Evolutionary conservation across 2,113 vertebrate genomes (phyloP).

Genomic region (Aphyosemion australe): DNA sequence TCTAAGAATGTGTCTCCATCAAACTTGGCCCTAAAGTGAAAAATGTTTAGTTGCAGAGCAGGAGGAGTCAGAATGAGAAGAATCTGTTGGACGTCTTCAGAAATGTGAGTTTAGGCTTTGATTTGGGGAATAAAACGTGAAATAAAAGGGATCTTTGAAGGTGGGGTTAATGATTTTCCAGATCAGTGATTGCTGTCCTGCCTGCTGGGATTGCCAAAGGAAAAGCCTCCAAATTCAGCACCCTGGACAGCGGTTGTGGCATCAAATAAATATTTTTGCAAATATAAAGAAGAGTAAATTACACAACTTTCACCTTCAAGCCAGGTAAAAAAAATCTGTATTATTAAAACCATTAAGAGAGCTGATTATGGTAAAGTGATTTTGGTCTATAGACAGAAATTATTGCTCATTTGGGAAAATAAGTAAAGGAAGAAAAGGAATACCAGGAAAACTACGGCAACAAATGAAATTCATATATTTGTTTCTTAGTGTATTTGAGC

Average conservation of each 20-base stretch:
- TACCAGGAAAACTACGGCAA: too few species aligned
- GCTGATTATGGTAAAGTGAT: too few species aligned
- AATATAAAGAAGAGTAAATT: neutral
- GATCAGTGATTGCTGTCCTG: neutral
- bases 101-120: neutral
- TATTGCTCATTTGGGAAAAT: too few species aligned
- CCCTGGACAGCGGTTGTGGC: conserved; percentile 40
- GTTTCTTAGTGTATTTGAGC: too few species aligned
- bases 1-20: neutral
- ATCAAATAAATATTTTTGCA: neutral
- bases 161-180: neutral
- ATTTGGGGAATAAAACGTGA: neutral
- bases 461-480: too few species aligned
- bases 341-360: too few species aligned
- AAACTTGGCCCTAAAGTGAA: neutral
- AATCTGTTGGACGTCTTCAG: neutral
- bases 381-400: too few species aligned
- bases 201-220: conserved; percentile 5
- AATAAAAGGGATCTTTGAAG: neutral
- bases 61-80: neutral
- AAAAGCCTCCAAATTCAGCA: conserved; percentile 31
- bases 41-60: too few species aligned
- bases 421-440: too few species aligned
- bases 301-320: too few species aligned
- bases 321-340: too few species aligned